Conservation (phyloP, 2,797 vertebrate genomes). For the Danio tinwini region DNA sequence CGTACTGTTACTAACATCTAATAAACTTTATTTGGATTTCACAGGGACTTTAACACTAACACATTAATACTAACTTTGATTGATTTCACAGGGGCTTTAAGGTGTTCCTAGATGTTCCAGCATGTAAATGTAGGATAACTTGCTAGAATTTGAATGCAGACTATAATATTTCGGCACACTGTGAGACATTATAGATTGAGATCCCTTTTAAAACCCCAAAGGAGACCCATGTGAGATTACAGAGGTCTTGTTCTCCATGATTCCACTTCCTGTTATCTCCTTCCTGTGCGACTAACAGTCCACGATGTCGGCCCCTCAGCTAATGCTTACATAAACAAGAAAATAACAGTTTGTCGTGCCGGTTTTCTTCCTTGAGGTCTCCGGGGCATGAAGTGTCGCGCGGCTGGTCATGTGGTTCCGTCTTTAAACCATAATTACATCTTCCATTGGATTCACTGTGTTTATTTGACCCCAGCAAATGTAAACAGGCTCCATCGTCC, state of each 20-base stretch:
- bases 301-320: conserved; percentile 1
- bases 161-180: not conserved
- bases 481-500: conserved; percentile 68
- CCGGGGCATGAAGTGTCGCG: conserved; percentile 46
- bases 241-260: conserved; percentile 44
- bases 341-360: conserved; percentile 58
- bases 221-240: conserved; percentile 27
- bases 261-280: conserved; percentile 62
- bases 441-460: conserved; percentile 55
- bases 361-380: conserved; percentile 51
- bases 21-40: too few species aligned
- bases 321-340: conserved; percentile 62
- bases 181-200: not conserved
- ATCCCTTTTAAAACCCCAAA: not conserved
- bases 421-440: conserved; percentile 64
- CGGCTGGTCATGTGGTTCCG: conserved; percentile 56
- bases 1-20: too few species aligned
- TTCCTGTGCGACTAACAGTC: conserved; percentile 55
- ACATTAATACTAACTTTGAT: too few species aligned
- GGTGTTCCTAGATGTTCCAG: too few species aligned
- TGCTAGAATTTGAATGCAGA: not conserved
- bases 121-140: too few species aligned
- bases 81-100: too few species aligned
- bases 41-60: too few species aligned
- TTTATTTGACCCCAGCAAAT: conserved; percentile 47